A percentile compares a stretch with the other conserved stretches of the same genome.
phyloP scores from a whole-genome alignment of 2,113 vertebrate species.

The Saccopteryx bilineata region DNA sequence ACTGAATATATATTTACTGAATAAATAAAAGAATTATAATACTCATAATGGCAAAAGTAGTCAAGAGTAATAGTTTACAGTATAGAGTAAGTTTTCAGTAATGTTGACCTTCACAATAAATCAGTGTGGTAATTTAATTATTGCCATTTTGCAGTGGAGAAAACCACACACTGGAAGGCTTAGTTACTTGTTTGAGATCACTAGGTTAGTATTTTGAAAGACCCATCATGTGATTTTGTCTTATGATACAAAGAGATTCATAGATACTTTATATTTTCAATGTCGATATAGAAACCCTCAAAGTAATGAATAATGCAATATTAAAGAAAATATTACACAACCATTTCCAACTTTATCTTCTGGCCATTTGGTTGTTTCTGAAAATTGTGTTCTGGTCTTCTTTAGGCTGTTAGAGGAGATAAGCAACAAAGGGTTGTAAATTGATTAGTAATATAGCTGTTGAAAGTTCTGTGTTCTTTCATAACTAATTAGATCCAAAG shows the following conservation, averaged over 20 bases:
- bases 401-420: neutral
- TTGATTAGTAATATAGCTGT: neutral
- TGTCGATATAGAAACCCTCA: neutral
- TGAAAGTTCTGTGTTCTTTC: neutral
- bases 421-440: neutral
- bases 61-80: neutral
- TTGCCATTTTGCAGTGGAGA: neutral
- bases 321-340: neutral
- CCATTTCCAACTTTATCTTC: neutral
- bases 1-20: neutral
- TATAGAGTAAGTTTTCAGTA: neutral
- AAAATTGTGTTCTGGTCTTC: neutral
- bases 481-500: conserved; percentile 20
- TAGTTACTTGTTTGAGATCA: neutral
- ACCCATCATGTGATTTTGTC: neutral
- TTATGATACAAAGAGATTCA: neutral
- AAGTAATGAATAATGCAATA: neutral
- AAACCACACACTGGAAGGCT: neutral
- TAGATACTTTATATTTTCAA: conserved; percentile 5
- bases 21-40: neutral
- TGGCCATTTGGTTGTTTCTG: neutral
- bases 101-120: neutral
- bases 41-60: neutral
- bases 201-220: conserved; percentile 11
- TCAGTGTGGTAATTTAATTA: neutral